A percentile compares a stretch with the other conserved stretches of the same genome.
phyloP scores from a whole-genome alignment of 2,113 vertebrate genomes.

The Myiozetetes cayanensis region DNA sequence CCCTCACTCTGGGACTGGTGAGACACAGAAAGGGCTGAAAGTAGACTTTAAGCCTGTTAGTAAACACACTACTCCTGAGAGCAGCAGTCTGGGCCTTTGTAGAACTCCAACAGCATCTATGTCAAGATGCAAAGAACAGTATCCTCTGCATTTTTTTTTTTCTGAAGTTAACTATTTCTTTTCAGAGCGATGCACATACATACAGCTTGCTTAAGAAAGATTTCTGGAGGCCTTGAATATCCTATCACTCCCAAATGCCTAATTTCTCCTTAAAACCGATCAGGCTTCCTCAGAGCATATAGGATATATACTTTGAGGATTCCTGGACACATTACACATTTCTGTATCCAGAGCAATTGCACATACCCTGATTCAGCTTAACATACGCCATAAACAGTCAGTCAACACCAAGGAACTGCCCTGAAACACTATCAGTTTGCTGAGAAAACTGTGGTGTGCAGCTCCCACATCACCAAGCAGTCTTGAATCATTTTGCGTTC shows the following conservation, averaged over 20 bases:
- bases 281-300: neutral
- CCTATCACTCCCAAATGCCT: neutral
- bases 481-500: neutral
- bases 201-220: neutral
- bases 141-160: neutral
- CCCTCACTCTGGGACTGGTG: neutral
- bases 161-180: neutral
- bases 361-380: neutral
- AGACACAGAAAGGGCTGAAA: neutral
- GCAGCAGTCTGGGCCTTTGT: neutral
- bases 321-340: neutral
- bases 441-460: neutral
- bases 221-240: neutral
- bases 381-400: neutral
- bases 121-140: neutral
- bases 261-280: neutral
- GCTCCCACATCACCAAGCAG: neutral
- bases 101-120: neutral
- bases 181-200: fast-evolving
- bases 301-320: neutral
- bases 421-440: neutral
- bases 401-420: neutral
- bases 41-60: neutral
- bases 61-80: neutral
- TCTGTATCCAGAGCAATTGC: neutral